Evolutionary conservation across 2,797 vertebrate species (phyloP).

Genomic region (Salarias fasciatus): DNA sequence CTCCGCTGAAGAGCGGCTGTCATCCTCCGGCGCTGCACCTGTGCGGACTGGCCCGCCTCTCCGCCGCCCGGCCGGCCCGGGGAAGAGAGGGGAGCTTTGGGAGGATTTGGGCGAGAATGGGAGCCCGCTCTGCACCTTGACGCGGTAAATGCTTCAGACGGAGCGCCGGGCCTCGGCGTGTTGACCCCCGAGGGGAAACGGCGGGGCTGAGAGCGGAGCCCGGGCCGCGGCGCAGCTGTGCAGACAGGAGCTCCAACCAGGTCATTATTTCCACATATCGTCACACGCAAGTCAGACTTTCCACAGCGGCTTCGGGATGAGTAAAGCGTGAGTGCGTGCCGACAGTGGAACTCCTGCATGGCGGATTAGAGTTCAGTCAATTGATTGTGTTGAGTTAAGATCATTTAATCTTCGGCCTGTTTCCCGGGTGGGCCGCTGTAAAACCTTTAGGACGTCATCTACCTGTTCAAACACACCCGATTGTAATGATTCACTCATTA

Average conservation of each 20-base stretch:
- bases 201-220: conserved; percentile 12
- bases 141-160: conserved; percentile 55
- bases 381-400: too few species aligned
- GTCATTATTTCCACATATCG: conserved; percentile 17
- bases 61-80: conserved; percentile 33
- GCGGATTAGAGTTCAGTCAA: background rate
- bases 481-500: too few species aligned
- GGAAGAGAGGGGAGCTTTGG: conserved; percentile 62
- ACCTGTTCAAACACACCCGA: too few species aligned
- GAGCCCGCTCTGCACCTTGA: conserved; percentile 70
- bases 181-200: conserved; percentile 38
- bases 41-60: conserved; percentile 67
- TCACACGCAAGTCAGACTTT: background rate
- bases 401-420: too few species aligned
- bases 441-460: too few species aligned
- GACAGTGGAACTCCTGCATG: background rate
- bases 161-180: conserved; percentile 13
- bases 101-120: conserved; percentile 74
- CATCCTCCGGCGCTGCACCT: conserved; percentile 71
- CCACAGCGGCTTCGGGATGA: background rate
- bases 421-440: too few species aligned
- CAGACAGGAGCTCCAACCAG: conserved; percentile 22
- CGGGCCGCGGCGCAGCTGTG: conserved; percentile 30
- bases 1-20: conserved; percentile 73
- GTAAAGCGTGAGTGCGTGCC: too few species aligned